Evolutionary conservation across 2,797 vertebrate species (phyloP).

Genomic region (Lithobates pipiens): DNA sequence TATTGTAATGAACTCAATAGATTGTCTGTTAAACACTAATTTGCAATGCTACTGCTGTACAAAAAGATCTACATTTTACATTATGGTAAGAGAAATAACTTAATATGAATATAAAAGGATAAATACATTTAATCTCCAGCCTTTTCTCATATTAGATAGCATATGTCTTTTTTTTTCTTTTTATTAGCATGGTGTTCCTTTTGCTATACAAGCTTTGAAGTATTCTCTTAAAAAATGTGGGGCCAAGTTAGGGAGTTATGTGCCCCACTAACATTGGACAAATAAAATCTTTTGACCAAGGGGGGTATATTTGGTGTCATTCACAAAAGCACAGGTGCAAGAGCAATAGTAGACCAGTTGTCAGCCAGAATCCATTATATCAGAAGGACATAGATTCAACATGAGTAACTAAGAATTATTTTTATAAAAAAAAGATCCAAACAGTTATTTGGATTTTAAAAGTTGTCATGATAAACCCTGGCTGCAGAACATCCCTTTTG

Average conservation of each 20-base stretch:
- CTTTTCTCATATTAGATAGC: conserved; percentile 77
- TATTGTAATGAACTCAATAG: conserved; percentile 80
- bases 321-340: conserved; percentile 81
- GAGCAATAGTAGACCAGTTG: too few relatives aligned
- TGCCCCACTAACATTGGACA: conserved; percentile 95
- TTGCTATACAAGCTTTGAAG: conserved; percentile 80
- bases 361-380: too few relatives aligned
- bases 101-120: conserved; percentile 98
- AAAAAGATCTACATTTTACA: conserved; percentile 92
- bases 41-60: conserved; percentile 85
- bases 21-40: conserved; percentile 91
- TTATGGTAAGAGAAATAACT: conserved; percentile 94
- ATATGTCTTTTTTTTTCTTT: conserved; percentile 58
- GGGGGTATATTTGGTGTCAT: conserved; percentile 88
- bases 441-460: too few relatives aligned
- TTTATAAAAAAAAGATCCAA: too few relatives aligned
- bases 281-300: conserved; percentile 90
- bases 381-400: too few relatives aligned
- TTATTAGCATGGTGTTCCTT: conserved; percentile 74
- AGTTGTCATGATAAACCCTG: too few relatives aligned
- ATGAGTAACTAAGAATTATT: too few relatives aligned
- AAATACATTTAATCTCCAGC: conserved; percentile 85
- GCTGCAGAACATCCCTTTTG: too few relatives aligned
- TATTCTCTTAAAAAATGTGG: conserved; percentile 67
- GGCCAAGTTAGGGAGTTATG: conserved; percentile 77